These are phyloP conservation scores for Nebria brevicollis DNA, from an alignment of 2,888 invertebrate genomes.

Conservation along the genomic window DNA sequence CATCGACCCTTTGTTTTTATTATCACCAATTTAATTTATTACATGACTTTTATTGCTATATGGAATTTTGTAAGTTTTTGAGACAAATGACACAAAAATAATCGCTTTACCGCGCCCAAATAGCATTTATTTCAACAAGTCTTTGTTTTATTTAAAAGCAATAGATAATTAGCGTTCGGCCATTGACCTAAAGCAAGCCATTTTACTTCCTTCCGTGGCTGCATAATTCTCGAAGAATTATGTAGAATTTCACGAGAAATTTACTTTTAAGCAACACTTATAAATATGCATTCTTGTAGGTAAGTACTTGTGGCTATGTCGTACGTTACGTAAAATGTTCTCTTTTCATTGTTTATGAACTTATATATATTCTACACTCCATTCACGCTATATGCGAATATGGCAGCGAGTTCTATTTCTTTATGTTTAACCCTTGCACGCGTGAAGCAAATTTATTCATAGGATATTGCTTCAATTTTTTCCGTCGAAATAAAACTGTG, in stretches of 20 bases:
- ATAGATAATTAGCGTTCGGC: neutral
- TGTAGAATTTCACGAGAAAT: constrained; percentile 44
- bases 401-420: neutral
- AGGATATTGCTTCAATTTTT: neutral
- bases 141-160: too few relatives aligned
- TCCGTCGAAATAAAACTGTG: neutral
- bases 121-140: too few relatives aligned
- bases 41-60: too few relatives aligned
- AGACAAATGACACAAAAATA: too few relatives aligned
- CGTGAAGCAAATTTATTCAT: neutral
- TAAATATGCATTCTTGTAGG: constrained; percentile 40
- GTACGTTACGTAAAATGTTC: constrained; percentile 13
- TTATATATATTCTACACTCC: neutral
- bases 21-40: too few relatives aligned
- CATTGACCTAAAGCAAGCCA: neutral
- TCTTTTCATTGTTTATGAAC: neutral
- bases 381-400: neutral
- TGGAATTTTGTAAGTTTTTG: too few relatives aligned
- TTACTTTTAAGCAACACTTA: constrained; percentile 44
- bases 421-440: constrained; percentile 12
- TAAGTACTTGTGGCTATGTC: constrained; percentile 3
- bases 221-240: constrained; percentile 41
- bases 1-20: too few relatives aligned
- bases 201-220: constrained; percentile 11
- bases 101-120: too few relatives aligned